Percentiles rank a stretch among this genome's conserved stretches.
These are phyloP conservation scores for Eubasilissa regina DNA, from an alignment of 1,140 invertebrate genomes.

Conservation along the genomic window DNA sequence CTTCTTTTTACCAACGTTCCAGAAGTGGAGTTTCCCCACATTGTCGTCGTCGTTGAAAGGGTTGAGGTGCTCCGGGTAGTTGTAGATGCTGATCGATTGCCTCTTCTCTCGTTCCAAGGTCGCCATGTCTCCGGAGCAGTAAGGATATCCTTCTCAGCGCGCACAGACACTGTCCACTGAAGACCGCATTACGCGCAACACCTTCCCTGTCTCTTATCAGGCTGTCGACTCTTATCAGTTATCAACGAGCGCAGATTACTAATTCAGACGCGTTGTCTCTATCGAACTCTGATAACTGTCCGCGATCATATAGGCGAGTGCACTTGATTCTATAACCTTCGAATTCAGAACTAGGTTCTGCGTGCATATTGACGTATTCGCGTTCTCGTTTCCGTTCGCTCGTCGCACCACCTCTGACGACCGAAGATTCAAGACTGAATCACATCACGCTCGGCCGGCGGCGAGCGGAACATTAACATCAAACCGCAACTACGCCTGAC, in stretches of 20 bases:
- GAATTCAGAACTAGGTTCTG: no score
- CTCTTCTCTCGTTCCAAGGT: conserved; percentile 58
- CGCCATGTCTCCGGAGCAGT: conserved; percentile 39
- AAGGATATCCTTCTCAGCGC: background rate
- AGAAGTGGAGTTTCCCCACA: conserved; percentile 74
- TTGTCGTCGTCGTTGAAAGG: conserved; percentile 80
- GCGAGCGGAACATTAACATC: no score
- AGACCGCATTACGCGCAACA: conserved; percentile 13
- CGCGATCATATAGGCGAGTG: background rate
- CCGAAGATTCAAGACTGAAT: background rate
- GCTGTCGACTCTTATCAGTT: conserved; percentile 6
- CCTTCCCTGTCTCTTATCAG: conserved; percentile 29
- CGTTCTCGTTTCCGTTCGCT: background rate
- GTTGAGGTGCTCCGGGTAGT: conserved; percentile 83
- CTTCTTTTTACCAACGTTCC: conserved; percentile 67
- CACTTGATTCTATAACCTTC: conserved; percentile 22
- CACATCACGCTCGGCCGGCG: background rate
- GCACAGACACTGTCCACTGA: conserved; percentile 21
- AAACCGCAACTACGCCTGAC: background rate
- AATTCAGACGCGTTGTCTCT: conserved; percentile 23
- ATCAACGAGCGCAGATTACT: conserved; percentile 1
- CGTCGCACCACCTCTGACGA: background rate
- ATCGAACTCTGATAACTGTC: conserved; percentile 25
- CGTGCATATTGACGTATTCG: background rate
- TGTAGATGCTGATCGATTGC: conserved; percentile 72